Percentiles rank a stretch among this genome's conserved stretches.
These are phyloP conservation scores for Galemys pyrenaicus DNA, from an alignment of 2,113 vertebrate genomes.

Conservation along the genomic window DNA sequence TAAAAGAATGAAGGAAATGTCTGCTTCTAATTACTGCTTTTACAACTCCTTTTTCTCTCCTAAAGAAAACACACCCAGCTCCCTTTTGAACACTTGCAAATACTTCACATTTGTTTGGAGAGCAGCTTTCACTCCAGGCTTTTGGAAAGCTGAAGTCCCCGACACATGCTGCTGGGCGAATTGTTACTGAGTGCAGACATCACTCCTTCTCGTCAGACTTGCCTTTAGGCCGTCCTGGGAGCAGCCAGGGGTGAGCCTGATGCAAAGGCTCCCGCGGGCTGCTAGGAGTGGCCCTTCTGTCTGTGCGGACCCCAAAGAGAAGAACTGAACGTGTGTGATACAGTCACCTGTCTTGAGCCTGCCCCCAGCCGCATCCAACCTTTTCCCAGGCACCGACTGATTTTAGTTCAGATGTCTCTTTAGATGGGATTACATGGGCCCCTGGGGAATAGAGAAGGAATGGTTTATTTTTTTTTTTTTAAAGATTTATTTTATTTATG, in stretches of 20 bases:
- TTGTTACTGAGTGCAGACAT: neutral
- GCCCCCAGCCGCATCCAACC: neutral
- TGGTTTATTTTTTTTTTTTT: too few relatives aligned
- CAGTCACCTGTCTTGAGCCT: neutral
- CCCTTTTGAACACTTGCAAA: constrained; percentile 38
- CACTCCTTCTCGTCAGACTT: neutral
- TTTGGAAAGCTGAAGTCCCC: constrained; percentile 19
- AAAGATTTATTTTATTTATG: too few relatives aligned
- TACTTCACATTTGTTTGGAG: constrained; percentile 50
- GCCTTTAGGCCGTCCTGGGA: neutral
- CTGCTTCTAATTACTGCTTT: constrained; percentile 26
- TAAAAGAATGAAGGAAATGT: neutral
- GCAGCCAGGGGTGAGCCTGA: neutral
- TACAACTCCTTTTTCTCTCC: neutral
- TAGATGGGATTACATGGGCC: neutral
- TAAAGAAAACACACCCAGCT: constrained; percentile 26
- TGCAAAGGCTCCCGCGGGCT: neutral
- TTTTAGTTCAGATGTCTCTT: constrained; percentile 8
- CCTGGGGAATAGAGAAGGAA: constrained; percentile 8
- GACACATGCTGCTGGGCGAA: constrained; percentile 24
- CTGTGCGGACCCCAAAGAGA: neutral
- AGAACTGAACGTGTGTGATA: neutral
- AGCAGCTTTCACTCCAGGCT: constrained; percentile 49
- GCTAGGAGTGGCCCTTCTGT: neutral
- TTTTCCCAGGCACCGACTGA: neutral